A percentile compares a stretch with the other conserved stretches of the same genome.
phyloP scores from a whole-genome alignment of 2,888 invertebrate genomes.

The Melolontha melolontha region DNA sequence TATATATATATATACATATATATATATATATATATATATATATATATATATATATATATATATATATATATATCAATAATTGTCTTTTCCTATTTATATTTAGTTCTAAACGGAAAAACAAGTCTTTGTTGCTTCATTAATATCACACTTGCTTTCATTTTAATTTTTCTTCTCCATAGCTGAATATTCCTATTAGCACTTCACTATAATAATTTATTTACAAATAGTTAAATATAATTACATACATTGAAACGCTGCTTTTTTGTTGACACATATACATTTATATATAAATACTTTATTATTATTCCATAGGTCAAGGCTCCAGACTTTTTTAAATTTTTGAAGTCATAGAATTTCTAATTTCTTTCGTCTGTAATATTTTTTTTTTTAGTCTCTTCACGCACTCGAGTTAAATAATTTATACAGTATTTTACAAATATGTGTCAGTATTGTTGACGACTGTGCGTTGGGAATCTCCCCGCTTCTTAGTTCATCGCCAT shows the following conservation, averaged over 20 bases:
- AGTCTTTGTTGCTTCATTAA: conserved; percentile 42
- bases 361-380: neutral
- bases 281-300: neutral
- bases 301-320: conserved; percentile 9
- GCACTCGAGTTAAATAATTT: conserved; percentile 46
- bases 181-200: conserved; percentile 42
- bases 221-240: conserved; percentile 33
- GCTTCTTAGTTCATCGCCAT: conserved; percentile 59
- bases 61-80: conserved; percentile 37
- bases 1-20: neutral
- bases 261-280: conserved; percentile 19
- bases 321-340: conserved; percentile 5
- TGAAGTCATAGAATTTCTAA: conserved; percentile 29
- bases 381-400: conserved; percentile 28
- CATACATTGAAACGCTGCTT: conserved; percentile 23
- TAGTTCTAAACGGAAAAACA: conserved; percentile 26
- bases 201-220: conserved; percentile 42
- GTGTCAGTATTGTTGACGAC: conserved; percentile 45
- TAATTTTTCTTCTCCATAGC: conserved; percentile 12
- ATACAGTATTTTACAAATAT: conserved; percentile 51
- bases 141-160: conserved; percentile 43
- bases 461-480: conserved; percentile 46
- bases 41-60: neutral
- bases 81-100: conserved; percentile 15
- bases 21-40: conserved; percentile 28